Evolutionary conservation across 2,888 invertebrate species (phyloP), one percentile per base, ranked within the genome.

Genomic region (Taphrorychus bicolor): DNA sequence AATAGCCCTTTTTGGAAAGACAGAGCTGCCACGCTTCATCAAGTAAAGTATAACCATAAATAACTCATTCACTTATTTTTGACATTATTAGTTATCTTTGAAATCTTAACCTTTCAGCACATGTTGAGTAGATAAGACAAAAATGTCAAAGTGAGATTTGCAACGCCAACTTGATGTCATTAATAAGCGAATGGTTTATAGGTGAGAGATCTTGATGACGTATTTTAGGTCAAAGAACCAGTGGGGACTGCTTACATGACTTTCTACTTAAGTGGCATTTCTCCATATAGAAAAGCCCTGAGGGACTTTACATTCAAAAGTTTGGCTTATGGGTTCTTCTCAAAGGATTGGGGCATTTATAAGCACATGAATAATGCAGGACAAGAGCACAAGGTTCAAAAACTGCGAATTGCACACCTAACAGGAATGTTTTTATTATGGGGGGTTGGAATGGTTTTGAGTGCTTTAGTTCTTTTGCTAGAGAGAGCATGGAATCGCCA

Each of bases 251-350:
- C n/a, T 5, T 57, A 48, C 18, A 24, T 56, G 18, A 24, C 18
- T 9, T 32, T 45, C 11, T 32, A 23, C 14, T 5, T 62, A 4
- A 11, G 48, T 3, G 17, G 18, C 2, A 24, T 11, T 40, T 18
- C 48, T 24, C 62, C 62, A 3, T 62, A 62, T 23, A 21, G 49
- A 14, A 45, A 48, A 22, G 32, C 23, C 24, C 9, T 62, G 11
- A 62, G 45, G 11, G 18, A 54, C 3, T 19, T 49, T n/a, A 45
- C 49, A 24, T 48, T 62, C 1, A 54, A 18, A 56, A 48, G 48
- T 48, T 32, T 56, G 21, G 56, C 62, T 5, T 48, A 32, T 49
- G 62, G 62, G 18, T 48, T 24, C 54, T 19, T 14, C 14, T 56
- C 62, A 2, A 62, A 40, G 14, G 14, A 49, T 18, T 62, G 54